Base-by-base conservation (phyloP, 2,888 invertebrate species). In the Gymnoscelis rufifasciata region DNA sequence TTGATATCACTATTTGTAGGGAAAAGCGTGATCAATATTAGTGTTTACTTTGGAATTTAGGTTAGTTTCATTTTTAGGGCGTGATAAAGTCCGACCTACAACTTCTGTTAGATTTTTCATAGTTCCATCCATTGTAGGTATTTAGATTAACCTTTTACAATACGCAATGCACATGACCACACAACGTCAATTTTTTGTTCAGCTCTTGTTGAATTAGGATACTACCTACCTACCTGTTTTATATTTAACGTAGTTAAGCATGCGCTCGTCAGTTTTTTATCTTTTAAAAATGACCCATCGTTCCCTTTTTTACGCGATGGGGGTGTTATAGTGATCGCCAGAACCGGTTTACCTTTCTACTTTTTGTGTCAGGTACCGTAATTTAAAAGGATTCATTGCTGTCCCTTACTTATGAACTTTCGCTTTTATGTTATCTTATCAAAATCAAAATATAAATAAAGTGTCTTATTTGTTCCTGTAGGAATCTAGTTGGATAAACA, bases 1-100 rank as follows among this genome's bases (percentile, higher is more conserved):
- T 68, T 67, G 68, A 64, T 80, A 75, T 68, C 66, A 64, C 14
- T 33, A 33, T 66, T 61, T 55, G 54, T 59, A 67, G 63, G 66
- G 64, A 66, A 33, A 60, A 62, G 57, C 56, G 48, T 65, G 57
- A 71, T 69, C 66, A 64, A 65, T 64, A 68, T 50, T 59, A 65
- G 62, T 42, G 29, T 43, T 49, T 38, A 33, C 36, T 31, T 38
- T 26, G 31, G 24, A 30, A 41, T 47, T 38, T 50, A 31, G 33
- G 33, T 26, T 14, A 15, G 19, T 35, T 33, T 11, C 28, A 33
- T 11, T 11, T 30, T 10, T 46, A 41, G 33, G 31, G 27, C 44
- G 41, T 12, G 39, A 30, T 35, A 19, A 15, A 10, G 19, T 7
- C 19, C 19, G 3, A 19, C 27, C n/a, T 26, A 38, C 24, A 6